phyloP scores from a whole-genome alignment of 1,140 invertebrate genomes.

The Agrilus planipennis region DNA sequence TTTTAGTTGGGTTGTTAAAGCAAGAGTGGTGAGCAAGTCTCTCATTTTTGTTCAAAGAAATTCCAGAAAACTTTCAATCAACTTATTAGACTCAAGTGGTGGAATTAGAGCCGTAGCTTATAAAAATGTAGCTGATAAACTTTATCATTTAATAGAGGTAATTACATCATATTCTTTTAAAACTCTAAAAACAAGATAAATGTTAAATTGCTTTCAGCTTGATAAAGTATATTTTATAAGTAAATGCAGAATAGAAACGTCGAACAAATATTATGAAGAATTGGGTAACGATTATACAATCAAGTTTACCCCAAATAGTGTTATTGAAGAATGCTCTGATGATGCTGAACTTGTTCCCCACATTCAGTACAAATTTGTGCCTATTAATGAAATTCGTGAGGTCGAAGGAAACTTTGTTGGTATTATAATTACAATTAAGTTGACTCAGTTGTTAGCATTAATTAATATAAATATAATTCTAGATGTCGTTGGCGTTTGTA shows the following conservation, averaged over 20 bases:
- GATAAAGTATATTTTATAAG: slow-evolving; percentile 84
- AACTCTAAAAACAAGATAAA: neutral
- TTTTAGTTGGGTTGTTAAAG: slow-evolving; percentile 46
- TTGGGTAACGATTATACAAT: slow-evolving; percentile 95
- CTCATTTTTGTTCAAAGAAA: slow-evolving; percentile 81
- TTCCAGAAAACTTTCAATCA: slow-evolving; percentile 79
- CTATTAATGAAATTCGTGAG: slow-evolving; percentile 62
- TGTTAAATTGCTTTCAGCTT: slow-evolving; percentile 39
- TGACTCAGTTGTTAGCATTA: too few species aligned
- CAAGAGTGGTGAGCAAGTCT: slow-evolving; percentile 74
- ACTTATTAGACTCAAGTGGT: slow-evolving; percentile 84
- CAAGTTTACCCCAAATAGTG: slow-evolving; percentile 68
- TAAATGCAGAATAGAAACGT: slow-evolving; percentile 69
- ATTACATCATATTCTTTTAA: slow-evolving; percentile 14
- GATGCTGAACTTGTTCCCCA: slow-evolving; percentile 54
- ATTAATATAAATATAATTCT: slow-evolving; percentile 29
- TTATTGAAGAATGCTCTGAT: slow-evolving; percentile 59
- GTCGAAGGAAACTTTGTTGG: too few species aligned
- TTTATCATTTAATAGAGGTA: slow-evolving; percentile 80
- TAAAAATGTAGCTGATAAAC: slow-evolving; percentile 80
- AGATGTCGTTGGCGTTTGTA: slow-evolving; percentile 90
- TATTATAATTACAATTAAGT: too few species aligned
- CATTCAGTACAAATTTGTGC: slow-evolving; percentile 72
- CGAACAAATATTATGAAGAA: slow-evolving; percentile 79
- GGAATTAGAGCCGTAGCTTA: slow-evolving; percentile 92